Conservation (phyloP, 2,797 vertebrate species). For the Saguinus oedipus region DNA sequence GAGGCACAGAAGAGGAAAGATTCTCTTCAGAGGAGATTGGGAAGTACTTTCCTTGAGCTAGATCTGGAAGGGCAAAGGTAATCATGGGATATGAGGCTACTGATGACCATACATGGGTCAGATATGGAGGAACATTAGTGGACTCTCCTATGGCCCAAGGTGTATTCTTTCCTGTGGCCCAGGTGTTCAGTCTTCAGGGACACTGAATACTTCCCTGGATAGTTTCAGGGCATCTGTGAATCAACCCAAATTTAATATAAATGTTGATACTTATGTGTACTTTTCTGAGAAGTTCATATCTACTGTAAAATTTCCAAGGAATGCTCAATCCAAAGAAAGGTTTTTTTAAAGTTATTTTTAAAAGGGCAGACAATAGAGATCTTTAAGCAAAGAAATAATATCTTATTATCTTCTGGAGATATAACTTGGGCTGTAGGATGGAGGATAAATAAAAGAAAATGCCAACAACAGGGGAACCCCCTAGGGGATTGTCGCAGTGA, state of each 20-base stretch:
- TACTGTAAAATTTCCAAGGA: background rate
- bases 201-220: background rate
- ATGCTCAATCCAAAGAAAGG: background rate
- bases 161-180: background rate
- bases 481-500: too few species aligned
- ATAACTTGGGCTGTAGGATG: background rate
- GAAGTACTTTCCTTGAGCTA: background rate
- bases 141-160: background rate
- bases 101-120: background rate
- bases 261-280: background rate
- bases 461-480: background rate
- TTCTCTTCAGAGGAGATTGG: background rate
- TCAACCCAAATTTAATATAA: background rate
- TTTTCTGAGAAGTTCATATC: constrained; percentile 3
- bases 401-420: background rate
- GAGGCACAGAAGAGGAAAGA: background rate
- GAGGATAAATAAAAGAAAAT: background rate
- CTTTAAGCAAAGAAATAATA: background rate
- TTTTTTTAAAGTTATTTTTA: background rate
- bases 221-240: background rate
- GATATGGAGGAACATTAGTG: background rate
- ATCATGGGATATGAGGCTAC: background rate
- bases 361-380: background rate
- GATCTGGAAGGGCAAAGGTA: background rate
- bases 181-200: background rate